Evolutionary conservation across 2,113 vertebrate genomes (phyloP).

Genomic region (Phalacrocorax carbo): DNA sequence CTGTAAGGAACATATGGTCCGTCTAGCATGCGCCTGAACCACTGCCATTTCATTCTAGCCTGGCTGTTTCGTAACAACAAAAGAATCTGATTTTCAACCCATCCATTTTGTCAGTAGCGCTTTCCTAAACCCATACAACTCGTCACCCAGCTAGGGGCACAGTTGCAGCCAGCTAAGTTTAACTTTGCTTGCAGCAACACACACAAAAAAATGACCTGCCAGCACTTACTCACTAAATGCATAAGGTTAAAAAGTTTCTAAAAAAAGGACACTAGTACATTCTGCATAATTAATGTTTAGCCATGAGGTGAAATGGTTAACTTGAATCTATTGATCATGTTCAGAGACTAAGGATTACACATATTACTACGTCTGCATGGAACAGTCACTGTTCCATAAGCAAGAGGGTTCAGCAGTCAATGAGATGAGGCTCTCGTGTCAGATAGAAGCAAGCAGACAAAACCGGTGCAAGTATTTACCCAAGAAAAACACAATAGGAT

Average conservation of each 20-base stretch:
- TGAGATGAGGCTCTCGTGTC: background rate
- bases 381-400: background rate
- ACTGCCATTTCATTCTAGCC: slow-evolving; percentile 16
- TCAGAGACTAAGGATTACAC: background rate
- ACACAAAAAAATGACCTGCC: background rate
- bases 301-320: background rate
- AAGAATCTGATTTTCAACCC: background rate
- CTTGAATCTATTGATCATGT: background rate
- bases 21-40: slow-evolving; percentile 25
- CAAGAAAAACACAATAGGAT: background rate
- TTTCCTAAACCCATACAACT: background rate
- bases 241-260: background rate
- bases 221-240: background rate
- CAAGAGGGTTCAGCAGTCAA: background rate
- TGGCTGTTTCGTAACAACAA: background rate
- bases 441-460: background rate
- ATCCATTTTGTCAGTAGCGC: background rate
- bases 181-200: background rate
- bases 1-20: background rate
- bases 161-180: background rate
- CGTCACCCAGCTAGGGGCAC: background rate
- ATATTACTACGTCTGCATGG: background rate
- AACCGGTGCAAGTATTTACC: background rate
- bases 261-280: background rate
- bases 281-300: background rate